Percentiles rank a stretch among this genome's conserved stretches.
These are phyloP conservation scores for Apodemia duryi DNA, from an alignment of 2,888 invertebrate species.

Conservation along the genomic window DNA sequence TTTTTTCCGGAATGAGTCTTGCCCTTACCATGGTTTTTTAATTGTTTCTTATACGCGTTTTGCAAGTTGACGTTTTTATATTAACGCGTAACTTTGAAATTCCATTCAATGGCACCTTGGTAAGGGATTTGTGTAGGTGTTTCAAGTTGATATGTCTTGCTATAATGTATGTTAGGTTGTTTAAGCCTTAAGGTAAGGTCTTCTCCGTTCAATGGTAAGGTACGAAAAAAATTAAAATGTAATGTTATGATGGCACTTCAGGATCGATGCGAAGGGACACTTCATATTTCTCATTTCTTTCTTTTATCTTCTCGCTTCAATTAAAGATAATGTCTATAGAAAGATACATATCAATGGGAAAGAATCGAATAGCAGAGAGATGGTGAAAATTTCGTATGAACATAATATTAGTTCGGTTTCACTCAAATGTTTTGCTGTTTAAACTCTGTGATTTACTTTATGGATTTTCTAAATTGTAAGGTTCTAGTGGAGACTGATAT, in stretches of 20 bases:
- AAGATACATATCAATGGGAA: slow-evolving; percentile 74
- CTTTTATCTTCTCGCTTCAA: slow-evolving; percentile 55
- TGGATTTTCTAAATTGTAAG: slow-evolving; percentile 78
- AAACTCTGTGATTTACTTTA: slow-evolving; percentile 78
- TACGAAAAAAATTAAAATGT: slow-evolving; percentile 46
- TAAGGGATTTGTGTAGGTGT: slow-evolving; percentile 46
- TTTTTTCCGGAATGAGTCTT: slow-evolving; percentile 45
- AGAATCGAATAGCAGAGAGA: slow-evolving; percentile 58
- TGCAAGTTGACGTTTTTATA: slow-evolving; percentile 27
- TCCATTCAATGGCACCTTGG: slow-evolving; percentile 31
- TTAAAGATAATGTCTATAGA: slow-evolving; percentile 60
- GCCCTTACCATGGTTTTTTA: slow-evolving; percentile 40
- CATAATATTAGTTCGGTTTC: slow-evolving; percentile 52
- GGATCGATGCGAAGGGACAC: slow-evolving; percentile 73
- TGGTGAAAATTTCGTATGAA: slow-evolving; percentile 48
- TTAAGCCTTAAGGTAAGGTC: slow-evolving; percentile 52
- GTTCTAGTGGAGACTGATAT: slow-evolving; percentile 79
- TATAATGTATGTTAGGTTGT: slow-evolving; percentile 65
- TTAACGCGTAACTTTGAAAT: slow-evolving; percentile 30
- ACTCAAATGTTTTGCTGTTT: slow-evolving; percentile 73
- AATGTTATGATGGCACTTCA: slow-evolving; percentile 62
- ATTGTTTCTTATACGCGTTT: slow-evolving; percentile 27
- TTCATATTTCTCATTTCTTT: slow-evolving; percentile 51
- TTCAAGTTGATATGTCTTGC: slow-evolving; percentile 57
- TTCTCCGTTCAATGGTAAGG: slow-evolving; percentile 67